Evolutionary conservation across 2,113 vertebrate genomes (phyloP), one percentile per base, ranked within the genome.

Genomic region (Cyprinodon tularosa): DNA sequence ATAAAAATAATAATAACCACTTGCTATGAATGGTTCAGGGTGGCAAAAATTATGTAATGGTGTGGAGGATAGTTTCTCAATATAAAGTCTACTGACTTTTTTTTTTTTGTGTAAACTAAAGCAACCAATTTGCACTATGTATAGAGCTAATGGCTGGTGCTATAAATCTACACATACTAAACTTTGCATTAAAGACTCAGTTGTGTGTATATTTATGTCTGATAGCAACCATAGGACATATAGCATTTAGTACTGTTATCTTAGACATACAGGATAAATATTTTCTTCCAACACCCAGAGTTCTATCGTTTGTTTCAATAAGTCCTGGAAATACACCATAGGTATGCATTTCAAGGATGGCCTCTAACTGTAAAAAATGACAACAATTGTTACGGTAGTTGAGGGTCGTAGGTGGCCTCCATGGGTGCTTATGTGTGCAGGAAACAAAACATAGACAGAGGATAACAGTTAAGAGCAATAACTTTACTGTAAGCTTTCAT

Each of bases 281-380:
- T 68, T 4, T 65, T 77, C 40, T 7, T 29, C 8, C 37, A 12
- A n/a, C 45, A 67, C 36, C 67, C 57, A 13, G 37, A 61, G 29
- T 12, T 66, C 36, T 60, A 3, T 50, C 69, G 87, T 89, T 86
- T 88, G 42, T 88, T 88, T 86, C 78, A 86, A 83, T 85, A 64
- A 45, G 22, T 72, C 42, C 40, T 62, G 45, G 61, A 72, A 67
- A 65, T 37, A 87, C 80, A 81, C 64, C 50, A 80, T 74, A 59
- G 44, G 72, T 66, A 65, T 81, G 66, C 38, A 66, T 71, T 72
- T 80, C 85, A 91, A 90, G 88, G 90, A 82, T 81, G 72, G 13
- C 63, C 66, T 77, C 20, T 77, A 84, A 84, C 71, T 86, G 66
- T 80, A 87, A 88, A 62, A 78, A 84, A 87, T 89, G 60, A 68